Base-by-base conservation (phyloP, 1,140 invertebrate genomes). In the Drosophila pseudoananassae region DNA sequence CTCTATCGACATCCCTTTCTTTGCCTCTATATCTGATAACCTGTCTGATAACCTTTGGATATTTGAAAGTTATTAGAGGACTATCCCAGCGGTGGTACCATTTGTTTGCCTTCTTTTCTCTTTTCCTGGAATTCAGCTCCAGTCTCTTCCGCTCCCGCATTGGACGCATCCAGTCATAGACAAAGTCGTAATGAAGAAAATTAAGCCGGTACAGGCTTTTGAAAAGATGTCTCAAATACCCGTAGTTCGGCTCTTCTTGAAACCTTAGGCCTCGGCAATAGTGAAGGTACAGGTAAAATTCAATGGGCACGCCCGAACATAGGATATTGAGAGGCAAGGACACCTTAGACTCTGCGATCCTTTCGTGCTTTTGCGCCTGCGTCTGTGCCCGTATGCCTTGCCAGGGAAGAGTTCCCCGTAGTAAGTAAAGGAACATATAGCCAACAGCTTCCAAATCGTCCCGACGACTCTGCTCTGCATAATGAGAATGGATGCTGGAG, bases 251-350 rank as follows among this genome's bases (percentile, higher is more conserved):
- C 17, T 95, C 95, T 90, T 98, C 97, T 90, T 98, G 97, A 90
- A 98, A 98, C 49, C 96, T 94, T 51, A 98, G 93, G 27, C 96
- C 96, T 80, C 97, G 95, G 90, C 97, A 98, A 92, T 98, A 98
- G 91, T 98, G 98, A 81, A 99, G 94, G 92, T 98, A 98, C 96
- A 98, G 97, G 14, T 96, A 94, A 92, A 99, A 99, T 92, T 98
- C 98, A 60, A 97, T 96, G 72, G 97, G 97, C 91, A 96, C 96
- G 49, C 96, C 96, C 94, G 97, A 97, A 93, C 97, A 98, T 47
- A 98, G 93, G 56, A 95, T 94, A 93, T 97, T 96, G 45, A 98
- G 95, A 17, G 97, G 95, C 10, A 97, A 96, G 4, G 96, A 96
- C 95, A 97, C 97, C 93, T 98, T 98, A 92, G 97, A 97, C 92